These are phyloP conservation scores for Branchipolynoe longqiensis DNA, from an alignment of 2,888 invertebrate species.

Conservation along the genomic window DNA sequence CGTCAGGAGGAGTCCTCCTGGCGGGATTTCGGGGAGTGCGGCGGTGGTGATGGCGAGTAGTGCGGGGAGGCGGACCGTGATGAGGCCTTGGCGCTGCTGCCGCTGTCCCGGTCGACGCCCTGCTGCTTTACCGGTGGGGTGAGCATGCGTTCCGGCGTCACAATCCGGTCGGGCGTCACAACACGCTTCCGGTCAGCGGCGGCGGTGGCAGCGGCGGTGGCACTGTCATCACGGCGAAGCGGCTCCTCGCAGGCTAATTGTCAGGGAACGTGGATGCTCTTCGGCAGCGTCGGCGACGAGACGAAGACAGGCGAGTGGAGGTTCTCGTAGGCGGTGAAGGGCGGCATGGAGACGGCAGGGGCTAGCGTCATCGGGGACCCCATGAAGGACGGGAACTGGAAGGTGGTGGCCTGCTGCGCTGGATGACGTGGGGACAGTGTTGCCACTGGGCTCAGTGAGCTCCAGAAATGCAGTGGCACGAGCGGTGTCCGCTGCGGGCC, in stretches of 20 bases:
- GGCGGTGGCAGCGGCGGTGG: neutral
- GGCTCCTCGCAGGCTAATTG: conserved; percentile 51
- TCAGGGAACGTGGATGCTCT: conserved; percentile 60
- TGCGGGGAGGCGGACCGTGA: too few species aligned
- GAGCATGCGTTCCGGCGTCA: conserved; percentile 18
- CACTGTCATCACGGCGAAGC: neutral
- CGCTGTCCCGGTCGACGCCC: neutral
- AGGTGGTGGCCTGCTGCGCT: conserved; percentile 63
- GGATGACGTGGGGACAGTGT: conserved; percentile 75
- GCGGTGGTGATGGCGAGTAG: neutral
- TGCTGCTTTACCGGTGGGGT: conserved; percentile 12
- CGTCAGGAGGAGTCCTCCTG: conserved; percentile 38
- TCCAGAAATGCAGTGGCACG: conserved; percentile 81
- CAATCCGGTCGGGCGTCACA: conserved; percentile 36
- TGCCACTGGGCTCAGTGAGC: conserved; percentile 79
- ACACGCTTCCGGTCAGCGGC: neutral
- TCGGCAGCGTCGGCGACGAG: conserved; percentile 60
- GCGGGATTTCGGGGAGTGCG: conserved; percentile 5
- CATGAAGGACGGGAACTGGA: conserved; percentile 68
- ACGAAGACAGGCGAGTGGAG: conserved; percentile 66
- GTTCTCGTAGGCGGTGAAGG: conserved; percentile 65
- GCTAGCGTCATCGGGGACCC: conserved; percentile 63
- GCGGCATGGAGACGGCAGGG: conserved; percentile 66
- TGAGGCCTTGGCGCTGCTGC: too few species aligned
- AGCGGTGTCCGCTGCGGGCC: conserved; percentile 76